phyloP scores from a whole-genome alignment of 2,113 vertebrate genomes.

The Xiphophorus couchianus region DNA sequence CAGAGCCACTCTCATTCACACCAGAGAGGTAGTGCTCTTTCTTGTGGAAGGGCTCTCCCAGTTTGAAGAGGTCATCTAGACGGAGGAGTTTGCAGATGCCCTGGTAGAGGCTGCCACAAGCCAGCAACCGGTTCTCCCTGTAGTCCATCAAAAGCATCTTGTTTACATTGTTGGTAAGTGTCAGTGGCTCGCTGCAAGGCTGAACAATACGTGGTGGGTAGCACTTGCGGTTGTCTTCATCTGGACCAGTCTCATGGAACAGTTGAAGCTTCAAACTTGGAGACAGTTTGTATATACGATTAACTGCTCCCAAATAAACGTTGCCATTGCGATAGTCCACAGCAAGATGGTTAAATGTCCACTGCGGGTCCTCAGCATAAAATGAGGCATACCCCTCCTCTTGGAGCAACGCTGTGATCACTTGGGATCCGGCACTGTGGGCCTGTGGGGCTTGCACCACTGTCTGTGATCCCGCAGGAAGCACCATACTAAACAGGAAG shows the following conservation, averaged over 20 bases:
- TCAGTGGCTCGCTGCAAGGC: conserved; percentile 92
- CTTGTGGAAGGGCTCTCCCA: conserved; percentile 97
- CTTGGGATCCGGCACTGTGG: conserved; percentile 78
- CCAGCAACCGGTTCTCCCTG: conserved; percentile 93
- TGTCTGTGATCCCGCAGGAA: conserved; percentile 60
- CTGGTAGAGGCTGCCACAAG: conserved; percentile 96
- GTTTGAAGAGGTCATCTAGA: conserved; percentile 97
- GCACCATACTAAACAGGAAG: conserved; percentile 82
- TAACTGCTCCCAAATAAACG: conserved; percentile 95
- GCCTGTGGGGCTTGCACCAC: conserved; percentile 78
- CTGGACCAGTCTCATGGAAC: conserved; percentile 94
- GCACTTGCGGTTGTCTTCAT: conserved; percentile 98
- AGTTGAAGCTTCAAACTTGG: conserved; percentile 88
- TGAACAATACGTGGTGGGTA: conserved; percentile 97
- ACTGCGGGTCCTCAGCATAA: conserved; percentile 84
- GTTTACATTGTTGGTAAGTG: conserved; percentile 94
- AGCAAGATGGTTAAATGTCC: conserved; percentile 94
- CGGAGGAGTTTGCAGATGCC: conserved; percentile 97
- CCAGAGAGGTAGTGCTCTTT: conserved; percentile 99
- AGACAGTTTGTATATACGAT: conserved; percentile 97
- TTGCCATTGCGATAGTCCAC: conserved; percentile 95
- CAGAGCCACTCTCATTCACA: conserved; percentile 95
- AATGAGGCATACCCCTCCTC: conserved; percentile 87
- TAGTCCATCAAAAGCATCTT: conserved; percentile 99
- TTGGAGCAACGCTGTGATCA: conserved; percentile 74